Evolutionary conservation across 2,888 invertebrate species (phyloP), one percentile per base, ranked within the genome.

Genomic region (Brachypalpus laphriformis): DNA sequence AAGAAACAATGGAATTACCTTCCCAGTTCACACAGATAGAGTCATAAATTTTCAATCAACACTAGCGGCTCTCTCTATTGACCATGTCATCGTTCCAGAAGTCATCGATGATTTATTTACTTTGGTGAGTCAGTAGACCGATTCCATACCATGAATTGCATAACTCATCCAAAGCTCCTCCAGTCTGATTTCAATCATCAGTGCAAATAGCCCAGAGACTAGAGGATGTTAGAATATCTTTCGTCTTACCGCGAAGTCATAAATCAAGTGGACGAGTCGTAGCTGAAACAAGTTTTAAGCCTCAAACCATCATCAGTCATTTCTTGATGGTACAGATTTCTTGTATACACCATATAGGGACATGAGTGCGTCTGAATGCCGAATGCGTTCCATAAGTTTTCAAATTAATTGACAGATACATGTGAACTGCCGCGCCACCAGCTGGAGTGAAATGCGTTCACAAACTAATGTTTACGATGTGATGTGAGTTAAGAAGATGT

Each of bases 361-460:
- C 34, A 51, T 45, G 72, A 72, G 78, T 74, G 66, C 22, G 57
- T 45, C 47, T 16, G 34, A 68, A 68, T 56, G 47, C n/a, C 42
- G 61, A 63, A 63, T 65, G 57, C 31, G 57, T 78, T 65, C 72
- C 40, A 70, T 63, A 61, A 22, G 42, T 54, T 47, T 63, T 75
- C 20, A 81, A 75, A 68, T 11, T 49, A 70, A 70, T 70, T 76
- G 81, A 82, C 75, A 70, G 66, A 65, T 72, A 42, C 22, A 25
- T 47, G 14, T 25, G 56, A 51, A 47, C 28, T 37, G 31, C 28
- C n/a, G 25, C 5, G 25, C 22, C n/a, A n/a, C 20, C 42, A 1
- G 59, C 9, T 25, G 11, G n/a, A 18, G 11, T 28, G 11, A 45
- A 61, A 63, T 63, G 61, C 61, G 61, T 45, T 45, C 11, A 7